Evolutionary conservation across 2,797 vertebrate species (phyloP), one percentile per base, ranked within the genome.

Genomic region (Choloepus didactylus): DNA sequence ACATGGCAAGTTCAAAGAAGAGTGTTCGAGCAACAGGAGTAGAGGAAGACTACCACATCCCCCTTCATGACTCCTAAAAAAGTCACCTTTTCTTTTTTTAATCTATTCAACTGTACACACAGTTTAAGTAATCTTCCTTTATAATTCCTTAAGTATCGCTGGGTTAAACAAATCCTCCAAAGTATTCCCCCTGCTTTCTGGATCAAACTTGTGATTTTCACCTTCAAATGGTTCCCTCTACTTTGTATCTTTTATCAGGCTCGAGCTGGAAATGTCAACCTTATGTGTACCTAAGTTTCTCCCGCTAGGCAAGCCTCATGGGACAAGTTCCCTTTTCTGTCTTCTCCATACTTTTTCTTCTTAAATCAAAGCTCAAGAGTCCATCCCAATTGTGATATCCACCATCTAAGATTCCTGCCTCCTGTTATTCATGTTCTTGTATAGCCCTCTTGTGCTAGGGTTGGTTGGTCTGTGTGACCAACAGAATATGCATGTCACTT

Each of bases 81-180:
- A 44, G 25, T 35, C 49, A 44, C 25, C 6, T 72, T 81, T 64
- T 77, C 7, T 84, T 54, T 49, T 41, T 86, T 59, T 9, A 29
- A n/a, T 38, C 64, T 62, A 1, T 41, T 56, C 29, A 7, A 51
- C 10, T 82, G 4, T 82, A 19, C 25, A 7, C 66, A 59, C 38
- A 64, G 15, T 29, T 75, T 84, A 44, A 46, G 14, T 31, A 80
- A 88, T 41, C 67, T 88, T 91, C 44, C 35, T 73, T 80, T 44
- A 90, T 21, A 0, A 84, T 76, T 93, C 83, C 31, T 85, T 94
- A 85, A 75, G 69, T 29, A 70, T 62, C 23, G 54, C 15, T 69
- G 15, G 15, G 59, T 80, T 79, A 81, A 3, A 44, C 2, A 96
- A 84, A 88, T 46, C 46, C 35, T 66, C 44, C 87, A 70, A 94